Conservation (phyloP, 2,888 invertebrate genomes). For the Andrena trimmerana region DNA sequence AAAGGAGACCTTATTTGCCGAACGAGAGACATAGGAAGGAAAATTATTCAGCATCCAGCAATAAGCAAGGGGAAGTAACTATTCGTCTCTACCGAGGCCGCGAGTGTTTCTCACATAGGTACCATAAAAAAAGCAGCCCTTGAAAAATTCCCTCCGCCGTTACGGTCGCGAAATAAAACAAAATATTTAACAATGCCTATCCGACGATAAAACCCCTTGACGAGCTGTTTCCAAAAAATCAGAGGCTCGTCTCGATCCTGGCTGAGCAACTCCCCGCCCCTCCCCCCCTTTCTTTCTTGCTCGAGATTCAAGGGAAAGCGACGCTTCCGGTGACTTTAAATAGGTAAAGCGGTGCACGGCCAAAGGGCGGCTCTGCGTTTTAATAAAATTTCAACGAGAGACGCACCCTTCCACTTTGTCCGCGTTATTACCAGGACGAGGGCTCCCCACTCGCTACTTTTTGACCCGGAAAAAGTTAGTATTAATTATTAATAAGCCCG, state of each 20-base stretch:
- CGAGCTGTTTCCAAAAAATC: not conserved
- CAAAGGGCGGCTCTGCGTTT: not conserved
- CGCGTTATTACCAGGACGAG: not conserved
- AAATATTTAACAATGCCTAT: no score
- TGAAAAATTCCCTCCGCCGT: no score
- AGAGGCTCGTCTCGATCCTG: not conserved
- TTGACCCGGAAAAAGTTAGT: slow-evolving; percentile 10
- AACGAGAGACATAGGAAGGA: slow-evolving; percentile 8
- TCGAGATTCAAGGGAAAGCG: not conserved
- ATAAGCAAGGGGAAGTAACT: no score
- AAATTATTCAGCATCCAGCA: not conserved
- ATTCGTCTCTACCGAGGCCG: no score
- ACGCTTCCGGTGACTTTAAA: not conserved
- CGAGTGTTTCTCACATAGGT: no score
- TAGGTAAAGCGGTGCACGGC: not conserved
- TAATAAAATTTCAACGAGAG: slow-evolving; percentile 30
- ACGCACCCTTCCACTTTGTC: not conserved
- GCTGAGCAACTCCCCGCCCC: not conserved
- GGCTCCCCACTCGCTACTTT: not conserved
- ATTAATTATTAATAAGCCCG: slow-evolving; percentile 42
- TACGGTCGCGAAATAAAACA: no score
- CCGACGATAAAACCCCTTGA: no score
- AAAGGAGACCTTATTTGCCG: slow-evolving; percentile 6
- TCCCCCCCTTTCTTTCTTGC: no score
- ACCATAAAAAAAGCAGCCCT: no score